These are phyloP conservation scores for Sander vitreus DNA, from an alignment of 2,113 vertebrate genomes.

Conservation along the genomic window DNA sequence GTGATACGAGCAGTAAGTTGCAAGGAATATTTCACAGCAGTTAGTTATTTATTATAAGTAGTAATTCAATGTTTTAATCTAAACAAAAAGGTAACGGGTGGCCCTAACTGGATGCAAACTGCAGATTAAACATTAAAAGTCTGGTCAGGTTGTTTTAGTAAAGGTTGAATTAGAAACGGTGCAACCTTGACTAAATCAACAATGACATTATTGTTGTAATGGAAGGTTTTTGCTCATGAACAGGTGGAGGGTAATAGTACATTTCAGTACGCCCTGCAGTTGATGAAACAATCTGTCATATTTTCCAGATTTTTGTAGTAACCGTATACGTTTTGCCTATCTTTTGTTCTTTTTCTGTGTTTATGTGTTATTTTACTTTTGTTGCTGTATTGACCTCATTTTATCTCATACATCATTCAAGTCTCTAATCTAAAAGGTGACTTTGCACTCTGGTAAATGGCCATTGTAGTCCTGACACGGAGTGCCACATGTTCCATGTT, in stretches of 20 bases:
- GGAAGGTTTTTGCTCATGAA: too few species aligned
- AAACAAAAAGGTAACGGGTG: neutral
- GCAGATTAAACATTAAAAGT: too few species aligned
- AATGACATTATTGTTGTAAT: neutral
- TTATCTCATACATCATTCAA: neutral
- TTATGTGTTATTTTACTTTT: neutral
- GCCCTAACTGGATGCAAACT: neutral
- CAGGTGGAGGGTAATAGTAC: neutral
- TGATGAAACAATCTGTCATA: neutral
- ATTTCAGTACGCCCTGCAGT: neutral
- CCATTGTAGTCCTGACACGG: neutral
- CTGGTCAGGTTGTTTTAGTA: too few species aligned
- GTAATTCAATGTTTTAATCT: neutral
- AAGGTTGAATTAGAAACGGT: neutral
- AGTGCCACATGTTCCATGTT: neutral
- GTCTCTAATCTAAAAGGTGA: neutral
- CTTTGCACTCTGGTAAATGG: neutral
- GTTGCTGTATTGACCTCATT: neutral
- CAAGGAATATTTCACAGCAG: neutral
- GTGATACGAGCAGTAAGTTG: constrained; percentile 91
- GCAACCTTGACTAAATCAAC: neutral
- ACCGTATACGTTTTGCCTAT: neutral
- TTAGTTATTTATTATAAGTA: neutral
- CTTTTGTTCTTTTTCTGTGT: neutral
- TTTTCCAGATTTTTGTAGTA: neutral